Percentiles rank a stretch among this genome's conserved stretches.
These are phyloP conservation scores for Cryptus armator DNA, from an alignment of 2,888 invertebrate species.

Conservation along the genomic window DNA sequence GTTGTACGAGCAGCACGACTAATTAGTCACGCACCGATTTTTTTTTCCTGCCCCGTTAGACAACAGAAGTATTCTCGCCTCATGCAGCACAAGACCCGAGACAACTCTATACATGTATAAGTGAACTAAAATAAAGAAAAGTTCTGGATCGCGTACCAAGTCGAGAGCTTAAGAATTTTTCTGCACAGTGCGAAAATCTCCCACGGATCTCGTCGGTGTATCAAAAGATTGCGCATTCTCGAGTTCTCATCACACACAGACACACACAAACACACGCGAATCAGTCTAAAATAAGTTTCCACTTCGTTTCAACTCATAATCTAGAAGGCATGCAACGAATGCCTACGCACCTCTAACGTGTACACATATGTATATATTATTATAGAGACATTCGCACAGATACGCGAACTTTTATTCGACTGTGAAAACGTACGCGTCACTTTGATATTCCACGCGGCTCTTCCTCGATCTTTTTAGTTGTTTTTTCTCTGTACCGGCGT, in stretches of 20 bases:
- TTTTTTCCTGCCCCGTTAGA: constrained; percentile 23
- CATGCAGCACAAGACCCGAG: background rate
- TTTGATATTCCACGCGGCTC: constrained; percentile 43
- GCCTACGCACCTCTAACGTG: constrained; percentile 5
- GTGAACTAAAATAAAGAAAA: constrained; percentile 32
- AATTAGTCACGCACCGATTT: constrained; percentile 61
- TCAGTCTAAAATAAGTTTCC: constrained; percentile 69
- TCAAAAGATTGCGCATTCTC: constrained; percentile 64
- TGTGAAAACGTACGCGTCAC: constrained; percentile 39
- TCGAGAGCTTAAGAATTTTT: constrained; percentile 20
- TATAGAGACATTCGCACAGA: constrained; percentile 15
- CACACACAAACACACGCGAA: constrained; percentile 26
- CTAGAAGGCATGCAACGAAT: constrained; percentile 42
- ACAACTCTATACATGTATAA: constrained; percentile 1
- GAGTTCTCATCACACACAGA: constrained; percentile 55
- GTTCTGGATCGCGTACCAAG: constrained; percentile 25
- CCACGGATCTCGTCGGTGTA: constrained; percentile 70
- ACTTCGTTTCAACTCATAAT: constrained; percentile 51
- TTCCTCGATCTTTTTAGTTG: constrained; percentile 43
- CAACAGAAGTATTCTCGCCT: background rate
- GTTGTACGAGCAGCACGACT: constrained; percentile 40
- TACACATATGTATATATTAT: background rate
- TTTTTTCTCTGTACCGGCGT: constrained; percentile 11
- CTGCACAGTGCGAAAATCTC: constrained; percentile 69
- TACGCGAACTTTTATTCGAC: constrained; percentile 30